Conservation (phyloP, 1,140 invertebrate species). For the Heliconius melpomene region DNA sequence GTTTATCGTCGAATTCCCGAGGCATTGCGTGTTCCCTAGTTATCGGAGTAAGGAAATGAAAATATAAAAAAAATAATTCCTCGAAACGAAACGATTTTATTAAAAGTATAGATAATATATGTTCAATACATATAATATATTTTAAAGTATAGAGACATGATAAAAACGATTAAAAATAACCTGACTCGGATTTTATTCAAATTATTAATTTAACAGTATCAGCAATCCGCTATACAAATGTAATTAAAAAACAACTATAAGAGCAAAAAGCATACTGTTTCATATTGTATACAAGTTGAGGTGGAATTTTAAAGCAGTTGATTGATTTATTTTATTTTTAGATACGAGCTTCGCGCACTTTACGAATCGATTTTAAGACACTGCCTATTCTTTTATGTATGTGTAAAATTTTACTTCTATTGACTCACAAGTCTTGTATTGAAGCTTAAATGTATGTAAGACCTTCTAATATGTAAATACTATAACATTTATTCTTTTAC, state of each 20-base stretch:
- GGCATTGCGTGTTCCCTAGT: too few relatives aligned
- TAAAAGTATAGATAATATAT: too few relatives aligned
- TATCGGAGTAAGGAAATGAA: too few relatives aligned
- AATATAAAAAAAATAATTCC: too few relatives aligned
- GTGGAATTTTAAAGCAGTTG: slow-evolving; percentile 19
- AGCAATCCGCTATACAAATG: not conserved
- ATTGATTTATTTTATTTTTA: slow-evolving; percentile 33
- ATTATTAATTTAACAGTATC: slow-evolving; percentile 36
- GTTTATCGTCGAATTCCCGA: too few relatives aligned
- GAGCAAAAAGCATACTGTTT: not conserved
- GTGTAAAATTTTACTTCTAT: too few relatives aligned
- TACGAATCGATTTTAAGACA: slow-evolving; percentile 5
- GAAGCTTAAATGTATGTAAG: too few relatives aligned
- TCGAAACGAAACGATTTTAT: too few relatives aligned
- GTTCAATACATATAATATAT: too few relatives aligned
- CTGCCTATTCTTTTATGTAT: not conserved
- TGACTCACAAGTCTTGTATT: too few relatives aligned
- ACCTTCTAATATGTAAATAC: too few relatives aligned
- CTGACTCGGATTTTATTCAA: slow-evolving; percentile 72
- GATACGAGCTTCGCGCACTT: slow-evolving; percentile 10
- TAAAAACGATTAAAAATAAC: not conserved
- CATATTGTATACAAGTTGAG: slow-evolving; percentile 17
- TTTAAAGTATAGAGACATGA: not conserved
- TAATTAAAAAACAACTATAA: not conserved
- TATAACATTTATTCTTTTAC: too few relatives aligned